phyloP scores from a whole-genome alignment of 2,797 vertebrate species.

The Neopelma chrysocephalum region DNA sequence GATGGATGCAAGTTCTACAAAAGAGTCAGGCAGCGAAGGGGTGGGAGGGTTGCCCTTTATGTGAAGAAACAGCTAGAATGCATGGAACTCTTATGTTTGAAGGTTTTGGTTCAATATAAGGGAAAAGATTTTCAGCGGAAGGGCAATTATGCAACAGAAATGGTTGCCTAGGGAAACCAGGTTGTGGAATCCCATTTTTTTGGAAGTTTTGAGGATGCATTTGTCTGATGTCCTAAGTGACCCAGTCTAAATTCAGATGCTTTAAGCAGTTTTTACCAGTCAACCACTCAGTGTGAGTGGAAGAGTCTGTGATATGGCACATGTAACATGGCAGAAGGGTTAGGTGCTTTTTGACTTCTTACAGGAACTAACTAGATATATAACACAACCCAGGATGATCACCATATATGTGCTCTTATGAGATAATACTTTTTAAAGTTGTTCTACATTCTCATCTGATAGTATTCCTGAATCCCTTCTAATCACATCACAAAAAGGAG shows the following conservation, averaged over 20 bases:
- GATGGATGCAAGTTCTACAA: not conserved
- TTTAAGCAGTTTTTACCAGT: not conserved
- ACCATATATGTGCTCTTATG: fast-evolving
- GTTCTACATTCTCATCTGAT: not conserved
- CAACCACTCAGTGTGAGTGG: not conserved
- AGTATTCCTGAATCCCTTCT: not conserved
- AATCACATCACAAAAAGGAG: not conserved
- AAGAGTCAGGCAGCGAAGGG: not conserved
- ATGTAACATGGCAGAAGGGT: not conserved
- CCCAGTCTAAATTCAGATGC: not conserved
- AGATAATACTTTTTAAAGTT: not conserved
- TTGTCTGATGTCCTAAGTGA: not conserved
- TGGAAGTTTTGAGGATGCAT: not conserved
- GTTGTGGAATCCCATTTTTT: not conserved
- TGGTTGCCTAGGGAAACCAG: not conserved
- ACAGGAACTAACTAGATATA: not conserved
- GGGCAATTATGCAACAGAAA: not conserved
- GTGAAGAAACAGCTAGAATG: not conserved
- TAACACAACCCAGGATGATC: not conserved
- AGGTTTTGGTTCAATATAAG: not conserved
- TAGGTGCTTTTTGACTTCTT: not conserved
- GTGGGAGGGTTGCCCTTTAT: not conserved
- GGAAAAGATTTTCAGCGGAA: not conserved
- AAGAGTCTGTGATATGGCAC: not conserved
- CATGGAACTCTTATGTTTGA: not conserved